Evolutionary conservation across 2,888 invertebrate species (phyloP), one percentile per base, ranked within the genome.

Genomic region (Chloromyia formosa): DNA sequence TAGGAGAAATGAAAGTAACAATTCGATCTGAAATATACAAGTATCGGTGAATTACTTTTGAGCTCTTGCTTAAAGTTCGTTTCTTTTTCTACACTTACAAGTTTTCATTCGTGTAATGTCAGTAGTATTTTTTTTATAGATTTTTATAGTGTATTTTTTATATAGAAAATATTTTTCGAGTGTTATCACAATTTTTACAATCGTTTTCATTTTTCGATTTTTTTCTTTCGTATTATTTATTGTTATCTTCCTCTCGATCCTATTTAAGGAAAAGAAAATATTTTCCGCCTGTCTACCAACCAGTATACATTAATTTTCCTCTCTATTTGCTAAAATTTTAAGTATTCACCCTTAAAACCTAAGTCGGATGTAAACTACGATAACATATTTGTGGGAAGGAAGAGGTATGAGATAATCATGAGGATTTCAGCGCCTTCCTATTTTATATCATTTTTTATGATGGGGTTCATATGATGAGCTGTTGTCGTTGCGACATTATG

Each of bases 161-260:
- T 69, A 71, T 71, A 71, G 58, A 56, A 71, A 58, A 71, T 56
- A 71, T 53, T 69, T 66, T 71, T 71, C 71, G 58, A 71, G 58
- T 71, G 56, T 71, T 71, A 71, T 71, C 71, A 71, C 71, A 71
- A 40, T 60, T 60, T 71, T 71, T 71, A 40, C 35, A 71, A 58
- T 71, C 58, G 56, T 56, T 71, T 56, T 71, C 20, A 54, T 69
- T 66, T 45, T 49, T 12, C 53, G 16, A 62, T 62, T 35, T 12
- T 42, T 62, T 49, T 66, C 20, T 49, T 66, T 49, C 0, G 18
- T n/a, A 18, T 42, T 5, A 5, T 49, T 22, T 14, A 10, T n/a
- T 66, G 20, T 10, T 66, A 49, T 22, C 4, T 40, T 42, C 10
- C 35, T 4, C 27, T 35, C 7, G 27, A n/a, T n/a, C n/a, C n/a